Base-by-base conservation (phyloP, 2,113 vertebrate species). In the Mirza zaza region DNA sequence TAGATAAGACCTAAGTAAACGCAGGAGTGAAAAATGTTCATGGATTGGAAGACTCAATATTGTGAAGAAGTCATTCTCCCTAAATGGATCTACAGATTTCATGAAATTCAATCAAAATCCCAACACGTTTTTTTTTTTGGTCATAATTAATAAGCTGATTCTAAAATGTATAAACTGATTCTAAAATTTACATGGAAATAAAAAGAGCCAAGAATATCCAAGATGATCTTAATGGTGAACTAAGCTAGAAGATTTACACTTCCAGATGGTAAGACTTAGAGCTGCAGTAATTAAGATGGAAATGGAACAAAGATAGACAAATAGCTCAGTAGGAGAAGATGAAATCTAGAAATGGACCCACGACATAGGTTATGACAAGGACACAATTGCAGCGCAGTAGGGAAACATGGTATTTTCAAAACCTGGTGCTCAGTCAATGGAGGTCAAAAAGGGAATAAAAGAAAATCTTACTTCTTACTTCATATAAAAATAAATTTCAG, bases 111-210 rank as follows among this genome's bases (percentile, higher is more conserved):
- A 63, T 57, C 68, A 87, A 88, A 70, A 15, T 79, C 42, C 48
- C 77, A 84, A 79, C 13, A 15, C n/a, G 73, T 9, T 67, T 91
- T 94, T 55, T 80, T 76, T 68, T 87, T 52, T 70, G 36, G 36
- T 45, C 67, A 27, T 48, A 86, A 93, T 12, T 86, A 86, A 45
- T 86, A 90, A 55, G 59, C n/a, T 96, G 79, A 82, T 92, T 61
- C 23, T 80, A 81, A 27, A 21, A 45, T 71, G 8, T 45, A 1
- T 45, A 45, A 45, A 8, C 45, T 45, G 45, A 45, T 45, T 45
- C 45, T 45, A 45, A 45, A 45, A 45, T 45, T 45, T 45, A 45
- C 8, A 45, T 45, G 45, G 45, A 45, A 45, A 8, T 45, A 45
- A 45, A 45, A 45, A 45, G 45, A 45, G 8, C 45, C 45, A 79